These are phyloP conservation scores for Hirtodrosophila confusa DNA, from an alignment of 2,888 invertebrate genomes.

Conservation along the genomic window DNA sequence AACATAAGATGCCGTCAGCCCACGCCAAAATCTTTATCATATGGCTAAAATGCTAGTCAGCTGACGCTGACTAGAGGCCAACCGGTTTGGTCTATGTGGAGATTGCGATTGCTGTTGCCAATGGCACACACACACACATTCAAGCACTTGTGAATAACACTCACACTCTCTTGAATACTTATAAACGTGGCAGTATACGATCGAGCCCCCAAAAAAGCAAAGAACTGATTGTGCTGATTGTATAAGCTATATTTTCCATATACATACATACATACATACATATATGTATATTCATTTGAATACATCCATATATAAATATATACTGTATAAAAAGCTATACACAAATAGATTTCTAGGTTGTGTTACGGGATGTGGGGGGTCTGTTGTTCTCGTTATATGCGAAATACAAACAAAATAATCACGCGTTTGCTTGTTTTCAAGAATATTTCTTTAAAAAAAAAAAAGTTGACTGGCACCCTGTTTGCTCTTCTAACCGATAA, in stretches of 20 bases:
- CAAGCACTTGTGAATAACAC: background rate
- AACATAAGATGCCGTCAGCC: conserved; percentile 38
- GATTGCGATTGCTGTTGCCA: conserved; percentile 64
- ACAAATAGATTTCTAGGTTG: conserved; percentile 50
- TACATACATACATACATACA: too few species aligned
- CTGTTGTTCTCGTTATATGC: background rate
- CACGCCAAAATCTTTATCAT: conserved; percentile 55
- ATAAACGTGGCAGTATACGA: conserved; percentile 58
- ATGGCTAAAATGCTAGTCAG: conserved; percentile 62
- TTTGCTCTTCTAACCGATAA: conserved; percentile 25
- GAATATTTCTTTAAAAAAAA: conserved; percentile 22
- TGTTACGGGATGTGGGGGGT: conserved; percentile 5
- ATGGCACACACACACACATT: conserved; percentile 35
- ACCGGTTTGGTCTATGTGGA: conserved; percentile 48
- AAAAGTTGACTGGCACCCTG: conserved; percentile 10
- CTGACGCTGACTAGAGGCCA: conserved; percentile 49
- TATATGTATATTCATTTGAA: conserved; percentile 9
- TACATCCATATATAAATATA: background rate
- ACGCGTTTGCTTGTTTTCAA: conserved; percentile 47
- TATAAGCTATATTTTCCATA: too few species aligned
- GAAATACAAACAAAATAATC: conserved; percentile 32
- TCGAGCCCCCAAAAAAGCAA: conserved; percentile 68
- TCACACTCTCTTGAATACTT: conserved; percentile 1
- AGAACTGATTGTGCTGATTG: conserved; percentile 63
- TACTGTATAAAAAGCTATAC: conserved; percentile 7